Evolutionary conservation across 30 jellyfish, hydroid and myxozoan genomes (phyloP).

Genomic region (Sanderia malayensis): DNA sequence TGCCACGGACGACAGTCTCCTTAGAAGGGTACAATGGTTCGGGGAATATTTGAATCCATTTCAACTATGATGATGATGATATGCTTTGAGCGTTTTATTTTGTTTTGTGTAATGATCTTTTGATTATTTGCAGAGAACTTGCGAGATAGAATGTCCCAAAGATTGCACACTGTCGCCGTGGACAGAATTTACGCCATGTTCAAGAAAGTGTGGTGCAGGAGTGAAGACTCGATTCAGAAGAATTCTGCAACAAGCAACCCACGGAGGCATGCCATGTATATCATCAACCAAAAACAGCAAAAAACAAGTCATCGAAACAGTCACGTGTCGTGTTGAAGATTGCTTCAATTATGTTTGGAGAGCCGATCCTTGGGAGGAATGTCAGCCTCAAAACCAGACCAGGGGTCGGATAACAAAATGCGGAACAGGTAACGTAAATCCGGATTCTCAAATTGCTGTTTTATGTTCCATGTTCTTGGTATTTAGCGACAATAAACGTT

Average conservation of each 20-base stretch:
- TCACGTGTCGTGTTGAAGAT: constrained; percentile 40
- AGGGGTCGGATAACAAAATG: constrained; percentile 39
- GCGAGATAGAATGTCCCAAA: constrained; percentile 45
- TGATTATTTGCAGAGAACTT: constrained; percentile 39
- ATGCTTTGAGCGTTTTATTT: too few species aligned
- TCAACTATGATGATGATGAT: too few species aligned
- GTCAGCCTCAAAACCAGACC: constrained; percentile 42
- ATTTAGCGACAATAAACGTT: too few species aligned
- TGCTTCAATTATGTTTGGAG: constrained; percentile 51
- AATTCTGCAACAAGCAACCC: constrained; percentile 51
- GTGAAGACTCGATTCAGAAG: constrained; percentile 47
- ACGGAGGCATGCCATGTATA: constrained; percentile 51
- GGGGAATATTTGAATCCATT: too few species aligned
- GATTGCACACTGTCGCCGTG: constrained; percentile 66
- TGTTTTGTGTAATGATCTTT: too few species aligned
- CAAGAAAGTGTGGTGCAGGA: constrained; percentile 66
- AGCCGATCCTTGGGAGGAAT: constrained; percentile 46
- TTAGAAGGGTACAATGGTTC: too few species aligned
- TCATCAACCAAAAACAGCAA: background rate
- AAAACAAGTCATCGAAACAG: constrained; percentile 30
- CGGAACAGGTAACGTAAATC: constrained; percentile 51
- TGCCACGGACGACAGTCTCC: too few species aligned
- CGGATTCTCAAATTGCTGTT: background rate
- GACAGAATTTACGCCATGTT: constrained; percentile 49
- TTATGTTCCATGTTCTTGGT: background rate